phyloP scores from a whole-genome alignment of 2,797 vertebrate species.

The Xiphorhynchus erythropygius region DNA sequence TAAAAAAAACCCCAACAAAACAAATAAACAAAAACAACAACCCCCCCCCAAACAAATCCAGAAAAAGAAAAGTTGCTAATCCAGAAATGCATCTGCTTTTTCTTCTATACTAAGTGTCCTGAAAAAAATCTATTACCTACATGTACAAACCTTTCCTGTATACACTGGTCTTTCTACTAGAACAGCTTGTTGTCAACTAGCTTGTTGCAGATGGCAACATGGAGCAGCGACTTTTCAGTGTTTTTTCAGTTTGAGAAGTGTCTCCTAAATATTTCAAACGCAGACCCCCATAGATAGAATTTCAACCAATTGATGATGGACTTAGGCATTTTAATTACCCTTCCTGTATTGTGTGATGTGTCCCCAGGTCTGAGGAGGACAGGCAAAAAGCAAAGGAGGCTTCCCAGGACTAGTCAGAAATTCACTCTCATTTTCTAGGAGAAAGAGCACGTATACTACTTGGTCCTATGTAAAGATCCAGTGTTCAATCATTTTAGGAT shows the following conservation, averaged over 20 bases:
- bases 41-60: too few species aligned
- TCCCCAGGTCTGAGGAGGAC: neutral
- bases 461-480: neutral
- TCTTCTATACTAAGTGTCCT: neutral
- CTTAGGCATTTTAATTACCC: neutral
- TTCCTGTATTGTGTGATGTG: neutral
- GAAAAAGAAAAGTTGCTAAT: neutral
- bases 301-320: neutral
- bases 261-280: neutral
- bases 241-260: neutral
- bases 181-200: neutral
- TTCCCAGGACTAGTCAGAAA: neutral
- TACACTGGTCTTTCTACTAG: neutral
- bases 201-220: neutral
- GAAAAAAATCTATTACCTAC: neutral
- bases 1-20: neutral
- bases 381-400: neutral
- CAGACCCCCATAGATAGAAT: neutral
- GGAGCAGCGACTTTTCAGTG: neutral
- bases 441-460: neutral
- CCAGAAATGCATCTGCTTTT: neutral
- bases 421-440: neutral
- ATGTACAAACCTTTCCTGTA: neutral
- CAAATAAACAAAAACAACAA: too few species aligned
- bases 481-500: neutral